A percentile compares a stretch with the other conserved stretches of the same genome.
Conservation (phyloP, 2,888 invertebrate species). For the Opisthograptis luteolata region DNA sequence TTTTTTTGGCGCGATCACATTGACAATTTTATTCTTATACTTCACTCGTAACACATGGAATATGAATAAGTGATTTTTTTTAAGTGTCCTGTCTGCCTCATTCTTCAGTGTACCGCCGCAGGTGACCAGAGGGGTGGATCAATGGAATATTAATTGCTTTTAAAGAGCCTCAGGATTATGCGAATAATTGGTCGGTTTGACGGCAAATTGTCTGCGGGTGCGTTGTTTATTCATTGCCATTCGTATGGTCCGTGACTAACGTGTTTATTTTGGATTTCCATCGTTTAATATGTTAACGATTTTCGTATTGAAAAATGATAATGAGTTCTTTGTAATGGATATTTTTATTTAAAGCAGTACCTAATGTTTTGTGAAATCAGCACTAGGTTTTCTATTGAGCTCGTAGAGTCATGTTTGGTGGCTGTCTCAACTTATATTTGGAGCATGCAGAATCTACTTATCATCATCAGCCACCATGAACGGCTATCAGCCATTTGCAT, state of each 20-base stretch:
- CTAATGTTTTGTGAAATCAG: neutral
- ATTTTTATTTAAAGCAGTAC: neutral
- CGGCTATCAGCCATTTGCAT: too few relatives aligned
- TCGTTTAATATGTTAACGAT: conserved; percentile 10
- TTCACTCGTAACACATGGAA: too few relatives aligned
- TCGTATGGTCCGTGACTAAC: conserved; percentile 12
- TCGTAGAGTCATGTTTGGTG: too few relatives aligned
- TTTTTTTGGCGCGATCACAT: too few relatives aligned
- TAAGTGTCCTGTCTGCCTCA: conserved; percentile 2
- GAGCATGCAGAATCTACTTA: too few relatives aligned
- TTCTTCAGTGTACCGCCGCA: conserved; percentile 14
- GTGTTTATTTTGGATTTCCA: conserved; percentile 20
- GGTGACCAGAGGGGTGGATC: conserved; percentile 41
- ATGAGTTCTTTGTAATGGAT: neutral
- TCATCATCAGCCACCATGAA: too few relatives aligned
- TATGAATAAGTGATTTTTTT: too few relatives aligned
- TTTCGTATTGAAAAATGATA: conserved; percentile 13
- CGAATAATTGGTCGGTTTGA: conserved; percentile 66
- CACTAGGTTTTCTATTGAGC: too few relatives aligned
- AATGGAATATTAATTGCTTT: conserved; percentile 48
- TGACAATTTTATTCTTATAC: too few relatives aligned
- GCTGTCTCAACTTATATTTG: too few relatives aligned
- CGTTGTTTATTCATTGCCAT: conserved; percentile 39
- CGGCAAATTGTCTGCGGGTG: conserved; percentile 45
- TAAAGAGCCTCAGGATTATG: conserved; percentile 60